These are phyloP conservation scores for Rafetus swinhoei DNA, from an alignment of 2,113 vertebrate genomes.

Conservation along the genomic window DNA sequence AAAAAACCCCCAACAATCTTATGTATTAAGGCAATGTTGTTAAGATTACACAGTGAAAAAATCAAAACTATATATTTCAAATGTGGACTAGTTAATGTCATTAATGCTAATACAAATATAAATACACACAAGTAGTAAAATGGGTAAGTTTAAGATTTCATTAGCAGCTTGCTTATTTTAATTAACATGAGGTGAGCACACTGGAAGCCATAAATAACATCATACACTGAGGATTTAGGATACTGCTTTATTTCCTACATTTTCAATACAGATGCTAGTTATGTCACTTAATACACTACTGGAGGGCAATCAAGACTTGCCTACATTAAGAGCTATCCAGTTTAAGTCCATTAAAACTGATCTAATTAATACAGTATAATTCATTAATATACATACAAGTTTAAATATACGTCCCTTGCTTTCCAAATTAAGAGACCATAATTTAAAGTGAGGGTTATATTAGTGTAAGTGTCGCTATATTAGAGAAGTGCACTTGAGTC, in stretches of 20 bases:
- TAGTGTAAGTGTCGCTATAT: not conserved
- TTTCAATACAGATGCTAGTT: not conserved
- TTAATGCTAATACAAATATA: not conserved
- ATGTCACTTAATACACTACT: not conserved
- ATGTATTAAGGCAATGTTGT: not conserved
- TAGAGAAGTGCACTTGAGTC: not conserved
- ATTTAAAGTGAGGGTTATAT: not conserved
- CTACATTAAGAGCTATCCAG: not conserved
- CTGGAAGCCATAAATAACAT: not conserved
- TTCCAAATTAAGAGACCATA: not conserved
- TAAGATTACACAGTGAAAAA: not conserved
- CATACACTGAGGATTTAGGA: not conserved
- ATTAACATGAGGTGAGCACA: not conserved
- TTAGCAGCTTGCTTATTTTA: not conserved
- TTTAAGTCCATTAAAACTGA: not conserved
- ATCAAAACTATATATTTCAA: not conserved
- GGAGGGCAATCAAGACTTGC: not conserved
- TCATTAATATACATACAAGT: not conserved
- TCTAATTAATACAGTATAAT: not conserved
- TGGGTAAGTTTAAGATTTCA: not conserved
- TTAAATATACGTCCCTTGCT: not conserved
- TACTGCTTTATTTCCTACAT: not conserved
- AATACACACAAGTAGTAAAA: too few species aligned
- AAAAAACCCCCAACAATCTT: not conserved
- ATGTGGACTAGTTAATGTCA: not conserved